Percentiles rank a stretch among this genome's conserved stretches.
phyloP scores from a whole-genome alignment of 92 coral and sea anemone species.

The Diadumene lineata region DNA sequence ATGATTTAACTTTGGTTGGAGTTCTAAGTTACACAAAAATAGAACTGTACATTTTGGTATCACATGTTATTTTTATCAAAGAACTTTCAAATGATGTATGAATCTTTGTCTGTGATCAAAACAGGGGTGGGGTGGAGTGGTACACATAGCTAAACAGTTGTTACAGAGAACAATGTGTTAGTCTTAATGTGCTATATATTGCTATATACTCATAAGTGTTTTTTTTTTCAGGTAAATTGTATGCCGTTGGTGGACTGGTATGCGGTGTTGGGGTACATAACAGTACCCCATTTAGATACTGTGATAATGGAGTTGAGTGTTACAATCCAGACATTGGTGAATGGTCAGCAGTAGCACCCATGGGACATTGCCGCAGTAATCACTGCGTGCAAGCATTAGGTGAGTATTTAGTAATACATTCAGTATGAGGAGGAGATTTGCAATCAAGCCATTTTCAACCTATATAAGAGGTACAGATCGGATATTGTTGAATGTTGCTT shows the following conservation, averaged over 20 bases:
- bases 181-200: neutral
- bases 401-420: neutral
- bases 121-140: too few species aligned
- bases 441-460: neutral
- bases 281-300: slow-evolving; percentile 83
- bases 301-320: slow-evolving; percentile 87
- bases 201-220: too few species aligned
- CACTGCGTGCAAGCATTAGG: slow-evolving; percentile 84
- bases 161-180: neutral
- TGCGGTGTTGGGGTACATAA: slow-evolving; percentile 76
- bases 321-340: slow-evolving; percentile 67
- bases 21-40: too few species aligned
- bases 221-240: slow-evolving; percentile 59
- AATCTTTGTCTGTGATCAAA: too few species aligned
- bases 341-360: slow-evolving; percentile 71
- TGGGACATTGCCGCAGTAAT: slow-evolving; percentile 88
- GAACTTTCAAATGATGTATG: too few species aligned
- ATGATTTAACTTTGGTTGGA: too few species aligned
- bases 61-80: too few species aligned
- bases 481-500: too few species aligned
- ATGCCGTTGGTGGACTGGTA: slow-evolving; percentile 93
- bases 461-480: neutral
- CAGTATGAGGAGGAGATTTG: neutral
- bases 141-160: neutral
- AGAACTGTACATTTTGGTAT: too few species aligned